A percentile compares a stretch with the other conserved stretches of the same genome.
phyloP scores from a whole-genome alignment of 2,888 invertebrate species.

The Hypercompe scribonia region DNA sequence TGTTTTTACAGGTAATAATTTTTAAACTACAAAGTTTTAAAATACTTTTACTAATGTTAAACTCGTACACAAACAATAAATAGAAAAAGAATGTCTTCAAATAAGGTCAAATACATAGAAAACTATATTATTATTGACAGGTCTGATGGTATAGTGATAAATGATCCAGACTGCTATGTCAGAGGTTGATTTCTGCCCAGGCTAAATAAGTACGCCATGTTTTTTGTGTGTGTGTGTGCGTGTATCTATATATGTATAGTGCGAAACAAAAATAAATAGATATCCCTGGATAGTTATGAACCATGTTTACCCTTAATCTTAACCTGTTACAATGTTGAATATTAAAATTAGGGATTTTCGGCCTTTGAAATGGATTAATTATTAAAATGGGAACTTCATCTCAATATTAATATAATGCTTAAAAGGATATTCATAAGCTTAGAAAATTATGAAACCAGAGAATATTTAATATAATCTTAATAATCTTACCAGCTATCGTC shows the following conservation, averaged over 20 bases:
- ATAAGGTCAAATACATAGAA: not conserved
- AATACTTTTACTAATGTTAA: not conserved
- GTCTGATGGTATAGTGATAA: not conserved
- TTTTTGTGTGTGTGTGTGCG: too few relatives aligned
- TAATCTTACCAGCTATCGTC: constrained; percentile 75
- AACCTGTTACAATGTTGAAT: too few relatives aligned
- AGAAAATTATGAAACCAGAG: too few relatives aligned
- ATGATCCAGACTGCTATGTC: not conserved
- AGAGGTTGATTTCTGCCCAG: too few relatives aligned
- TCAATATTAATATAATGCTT: too few relatives aligned
- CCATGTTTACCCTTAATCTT: too few relatives aligned
- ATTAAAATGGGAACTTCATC: not conserved
- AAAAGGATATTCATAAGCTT: too few relatives aligned
- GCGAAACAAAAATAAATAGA: too few relatives aligned
- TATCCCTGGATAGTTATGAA: too few relatives aligned
- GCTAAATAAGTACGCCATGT: too few relatives aligned
- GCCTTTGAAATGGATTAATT: not conserved
- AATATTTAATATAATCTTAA: not conserved
- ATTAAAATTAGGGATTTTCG: too few relatives aligned
- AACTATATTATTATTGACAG: not conserved
- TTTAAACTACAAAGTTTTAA: not conserved
- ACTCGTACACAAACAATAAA: not conserved
- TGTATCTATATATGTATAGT: too few relatives aligned
- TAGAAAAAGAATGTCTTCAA: not conserved
- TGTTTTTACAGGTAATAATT: not conserved